phyloP scores from a whole-genome alignment of 2,113 vertebrate species.

The Neotoma lepida region DNA sequence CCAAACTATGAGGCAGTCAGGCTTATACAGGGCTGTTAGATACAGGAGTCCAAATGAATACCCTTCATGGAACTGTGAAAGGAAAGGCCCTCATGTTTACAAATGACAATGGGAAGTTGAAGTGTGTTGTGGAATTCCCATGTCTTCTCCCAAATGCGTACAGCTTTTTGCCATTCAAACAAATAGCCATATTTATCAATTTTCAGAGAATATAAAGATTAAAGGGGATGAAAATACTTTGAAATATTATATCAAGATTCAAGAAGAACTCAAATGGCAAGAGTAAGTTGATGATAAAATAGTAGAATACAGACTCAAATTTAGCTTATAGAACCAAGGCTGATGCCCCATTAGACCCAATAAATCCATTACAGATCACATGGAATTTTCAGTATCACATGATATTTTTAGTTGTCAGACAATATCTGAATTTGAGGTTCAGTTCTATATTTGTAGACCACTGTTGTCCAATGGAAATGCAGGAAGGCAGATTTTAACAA shows the following conservation, averaged over 20 bases:
- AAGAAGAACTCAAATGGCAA: not conserved
- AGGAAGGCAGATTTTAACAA: not conserved
- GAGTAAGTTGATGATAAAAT: not conserved
- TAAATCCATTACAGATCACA: constrained; percentile 10
- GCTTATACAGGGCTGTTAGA: not conserved
- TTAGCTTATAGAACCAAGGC: not conserved
- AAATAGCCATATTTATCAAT: constrained; percentile 42
- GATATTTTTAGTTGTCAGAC: not conserved
- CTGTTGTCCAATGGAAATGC: not conserved
- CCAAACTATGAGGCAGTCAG: not conserved
- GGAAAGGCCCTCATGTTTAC: not conserved
- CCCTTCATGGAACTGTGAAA: not conserved
- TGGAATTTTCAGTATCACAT: not conserved
- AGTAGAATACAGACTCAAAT: constrained; percentile 25
- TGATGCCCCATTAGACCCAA: not conserved
- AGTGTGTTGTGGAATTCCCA: not conserved
- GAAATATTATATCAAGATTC: constrained; percentile 4
- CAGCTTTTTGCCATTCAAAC: constrained; percentile 4
- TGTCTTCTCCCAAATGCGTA: not conserved
- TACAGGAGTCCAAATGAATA: not conserved
- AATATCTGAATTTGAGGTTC: not conserved
- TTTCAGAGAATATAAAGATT: constrained; percentile 43
- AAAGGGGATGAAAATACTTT: constrained; percentile 33
- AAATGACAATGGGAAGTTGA: not conserved
- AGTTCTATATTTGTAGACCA: not conserved